These are phyloP conservation scores for Atethmia centrago DNA, from an alignment of 2,888 invertebrate species.

Conservation along the genomic window DNA sequence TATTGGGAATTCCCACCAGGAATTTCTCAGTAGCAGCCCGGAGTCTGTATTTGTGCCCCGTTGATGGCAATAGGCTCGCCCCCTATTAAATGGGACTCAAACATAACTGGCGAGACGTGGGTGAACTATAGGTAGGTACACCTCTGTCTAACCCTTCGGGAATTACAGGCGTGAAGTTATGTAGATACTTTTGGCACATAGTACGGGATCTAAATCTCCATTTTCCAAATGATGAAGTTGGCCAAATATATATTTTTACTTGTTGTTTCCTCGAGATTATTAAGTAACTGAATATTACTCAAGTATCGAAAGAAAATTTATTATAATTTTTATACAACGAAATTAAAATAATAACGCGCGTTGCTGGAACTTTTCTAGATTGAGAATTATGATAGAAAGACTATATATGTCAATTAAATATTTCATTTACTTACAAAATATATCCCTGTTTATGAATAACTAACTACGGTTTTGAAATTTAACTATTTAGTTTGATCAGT, in stretches of 20 bases:
- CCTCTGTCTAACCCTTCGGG: no score
- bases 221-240: constrained; percentile 7
- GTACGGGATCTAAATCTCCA: neutral
- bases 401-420: constrained; percentile 27
- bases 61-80: no score
- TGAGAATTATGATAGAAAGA: neutral
- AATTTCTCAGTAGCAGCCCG: no score
- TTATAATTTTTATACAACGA: neutral
- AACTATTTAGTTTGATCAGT: no score
- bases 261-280: neutral
- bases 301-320: neutral
- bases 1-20: no score
- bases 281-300: neutral
- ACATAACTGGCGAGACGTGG: no score
- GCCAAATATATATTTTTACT: neutral
- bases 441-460: constrained; percentile 53
- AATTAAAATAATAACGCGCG: neutral
- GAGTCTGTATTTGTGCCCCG: no score
- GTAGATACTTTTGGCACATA: constrained; percentile 41
- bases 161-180: no score
- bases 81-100: no score
- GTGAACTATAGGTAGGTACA: no score
- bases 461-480: constrained; percentile 21
- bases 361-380: constrained; percentile 1
- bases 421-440: constrained; percentile 42